Conservation (phyloP, 2,113 vertebrate genomes). For the Microtus ochrogaster region DNA sequence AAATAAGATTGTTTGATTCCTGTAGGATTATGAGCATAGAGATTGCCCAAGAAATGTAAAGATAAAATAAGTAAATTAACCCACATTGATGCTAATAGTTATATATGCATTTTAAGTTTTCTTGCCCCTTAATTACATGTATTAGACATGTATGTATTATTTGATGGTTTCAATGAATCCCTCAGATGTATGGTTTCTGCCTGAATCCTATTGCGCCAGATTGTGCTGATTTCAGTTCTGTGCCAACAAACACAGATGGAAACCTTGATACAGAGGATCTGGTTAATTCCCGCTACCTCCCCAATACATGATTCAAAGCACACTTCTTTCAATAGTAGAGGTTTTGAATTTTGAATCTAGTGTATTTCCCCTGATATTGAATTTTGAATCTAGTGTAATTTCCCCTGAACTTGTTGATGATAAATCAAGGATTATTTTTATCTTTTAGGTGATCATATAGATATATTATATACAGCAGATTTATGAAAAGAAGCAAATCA, state of each 20-base stretch:
- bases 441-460: not conserved
- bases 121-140: not conserved
- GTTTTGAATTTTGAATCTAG: conserved; percentile 28
- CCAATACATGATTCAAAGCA: not conserved
- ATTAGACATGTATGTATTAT: not conserved
- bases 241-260: not conserved
- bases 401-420: conserved; percentile 6
- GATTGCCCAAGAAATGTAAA: not conserved
- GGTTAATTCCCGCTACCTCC: not conserved
- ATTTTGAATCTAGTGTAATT: not conserved
- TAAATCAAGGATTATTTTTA: conserved; percentile 24
- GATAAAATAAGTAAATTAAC: conserved; percentile 13
- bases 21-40: not conserved
- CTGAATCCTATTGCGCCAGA: not conserved
- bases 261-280: not conserved
- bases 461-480: not conserved
- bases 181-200: not conserved
- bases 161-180: not conserved
- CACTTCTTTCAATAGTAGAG: not conserved
- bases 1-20: conserved; percentile 28
- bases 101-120: not conserved
- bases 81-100: not conserved
- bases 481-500: conserved; percentile 43
- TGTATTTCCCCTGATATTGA: conserved; percentile 8
- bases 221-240: not conserved